Base-by-base conservation (phyloP, 2,797 vertebrate species). In the Buceros bicornis region DNA sequence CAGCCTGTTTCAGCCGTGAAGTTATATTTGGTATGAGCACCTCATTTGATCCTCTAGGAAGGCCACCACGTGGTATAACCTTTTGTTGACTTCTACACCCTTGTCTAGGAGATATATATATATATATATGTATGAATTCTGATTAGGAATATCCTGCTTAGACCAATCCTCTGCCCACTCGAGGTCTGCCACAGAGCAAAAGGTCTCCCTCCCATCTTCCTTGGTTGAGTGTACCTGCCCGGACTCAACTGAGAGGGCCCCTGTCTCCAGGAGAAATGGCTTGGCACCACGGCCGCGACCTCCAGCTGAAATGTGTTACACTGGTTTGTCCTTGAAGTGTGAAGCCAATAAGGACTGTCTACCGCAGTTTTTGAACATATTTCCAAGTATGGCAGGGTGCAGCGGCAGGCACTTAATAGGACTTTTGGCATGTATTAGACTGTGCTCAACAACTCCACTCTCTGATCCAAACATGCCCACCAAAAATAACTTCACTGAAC, bases 401-500 rank as follows among this genome's bases (percentile, higher is more conserved):
- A 95, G 85, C 84, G 95, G 82, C 87, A 95, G 85, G 87, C 91
- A 79, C 58, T 79, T 94, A 93, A 93, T 91, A 92, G 91, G 77
- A 42, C 66, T 94, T 91, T 89, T 93, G 96, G 96, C 87, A 64
- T 93, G 77, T 90, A 67, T 94, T 93, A 60, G 86, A 82, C 76
- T 87, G 73, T 90, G 91, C 94, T 96, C 82, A 89, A 97, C 93
- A 96, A 94, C 90, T 96, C 80, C 29, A 25, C 71, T 86, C 82
- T 93, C 85, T 95, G 89, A 96, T 97, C 94, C 95, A 96, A 97
- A 96, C 93, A 96, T 94, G 89, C 91, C 90, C 94, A 96, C 91
- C 96, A 96, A 96, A 96, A 96, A 97, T 96, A 97, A 96, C 95
- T 94, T 95, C 85, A 96, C 82, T 90, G 94, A 95, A 93, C 90